Conservation (phyloP, 2,797 vertebrate genomes). For the Dermochelys coriacea region DNA sequence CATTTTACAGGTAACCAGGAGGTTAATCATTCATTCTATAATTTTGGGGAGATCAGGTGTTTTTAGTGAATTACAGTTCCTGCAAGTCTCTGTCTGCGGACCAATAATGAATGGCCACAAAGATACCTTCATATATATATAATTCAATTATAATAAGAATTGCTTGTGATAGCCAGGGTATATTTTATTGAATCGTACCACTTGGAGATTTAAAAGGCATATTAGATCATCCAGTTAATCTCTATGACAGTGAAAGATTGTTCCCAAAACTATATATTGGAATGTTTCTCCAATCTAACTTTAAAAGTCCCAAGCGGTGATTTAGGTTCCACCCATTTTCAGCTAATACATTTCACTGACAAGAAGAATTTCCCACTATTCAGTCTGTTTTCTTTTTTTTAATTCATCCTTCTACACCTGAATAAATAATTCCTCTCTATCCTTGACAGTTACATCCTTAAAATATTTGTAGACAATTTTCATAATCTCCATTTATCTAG, state of each 20-base stretch:
- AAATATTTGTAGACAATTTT: not conserved
- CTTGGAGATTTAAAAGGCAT: not conserved
- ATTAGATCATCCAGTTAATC: not conserved
- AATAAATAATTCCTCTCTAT: not conserved
- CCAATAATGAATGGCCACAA: not conserved
- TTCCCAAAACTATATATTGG: not conserved
- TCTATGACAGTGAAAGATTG: not conserved
- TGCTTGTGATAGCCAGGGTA: not conserved
- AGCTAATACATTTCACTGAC: not conserved
- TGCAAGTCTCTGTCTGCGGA: not conserved
- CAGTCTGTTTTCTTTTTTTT: not conserved
- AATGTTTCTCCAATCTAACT: not conserved
- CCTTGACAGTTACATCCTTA: not conserved
- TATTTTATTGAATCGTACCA: not conserved
- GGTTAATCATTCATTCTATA: accelerated
- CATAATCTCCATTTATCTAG: not conserved
- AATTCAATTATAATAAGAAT: too few species aligned
- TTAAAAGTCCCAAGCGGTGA: not conserved
- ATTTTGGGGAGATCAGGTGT: not conserved
- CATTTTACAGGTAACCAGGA: not conserved
- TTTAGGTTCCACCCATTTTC: not conserved
- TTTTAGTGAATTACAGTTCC: not conserved
- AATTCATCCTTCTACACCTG: not conserved
- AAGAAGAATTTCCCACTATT: not conserved
- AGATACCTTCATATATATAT: not conserved